Conservation (phyloP, 2,113 vertebrate genomes). For the Australoheros scitulus region DNA sequence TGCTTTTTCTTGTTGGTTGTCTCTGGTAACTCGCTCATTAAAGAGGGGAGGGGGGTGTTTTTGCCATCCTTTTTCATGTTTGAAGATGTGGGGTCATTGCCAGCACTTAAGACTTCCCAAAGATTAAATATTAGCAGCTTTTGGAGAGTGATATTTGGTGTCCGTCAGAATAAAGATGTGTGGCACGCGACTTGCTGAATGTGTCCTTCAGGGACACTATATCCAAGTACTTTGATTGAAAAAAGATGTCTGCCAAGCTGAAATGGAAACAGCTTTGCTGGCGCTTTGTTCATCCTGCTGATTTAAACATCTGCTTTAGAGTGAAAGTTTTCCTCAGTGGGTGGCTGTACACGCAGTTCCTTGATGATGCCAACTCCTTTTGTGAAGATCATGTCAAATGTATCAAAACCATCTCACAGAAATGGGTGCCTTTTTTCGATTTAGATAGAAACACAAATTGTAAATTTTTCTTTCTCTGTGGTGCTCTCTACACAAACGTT, state of each 20-base stretch:
- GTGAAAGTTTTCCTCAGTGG: constrained; percentile 31
- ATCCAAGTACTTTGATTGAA: constrained; percentile 2
- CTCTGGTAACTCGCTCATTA: constrained; percentile 47
- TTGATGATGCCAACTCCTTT: constrained; percentile 35
- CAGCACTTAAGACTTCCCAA: constrained; percentile 24
- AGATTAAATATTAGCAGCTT: constrained; percentile 28
- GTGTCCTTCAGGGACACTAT: constrained; percentile 36
- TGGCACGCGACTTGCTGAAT: constrained; percentile 30
- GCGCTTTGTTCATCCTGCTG: constrained; percentile 40
- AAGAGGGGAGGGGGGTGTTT: not conserved
- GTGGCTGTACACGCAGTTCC: constrained; percentile 13
- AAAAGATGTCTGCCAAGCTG: constrained; percentile 14
- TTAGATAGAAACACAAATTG: constrained; percentile 2
- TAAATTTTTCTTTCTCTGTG: not conserved
- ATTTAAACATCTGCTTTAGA: constrained; percentile 25
- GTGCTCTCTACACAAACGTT: constrained; percentile 28
- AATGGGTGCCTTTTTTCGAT: not conserved
- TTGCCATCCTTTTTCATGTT: constrained; percentile 40
- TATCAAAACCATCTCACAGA: not conserved
- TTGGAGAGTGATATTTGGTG: constrained; percentile 40
- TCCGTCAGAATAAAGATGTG: constrained; percentile 34
- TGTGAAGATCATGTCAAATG: constrained; percentile 13
- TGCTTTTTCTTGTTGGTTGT: constrained; percentile 66
- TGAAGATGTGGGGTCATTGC: constrained; percentile 39
- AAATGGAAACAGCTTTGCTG: constrained; percentile 41